Percentiles rank a stretch among this genome's conserved stretches.
Evolutionary conservation across 2,113 vertebrate species (phyloP).

Genomic region (Neodon shergylaensis): DNA sequence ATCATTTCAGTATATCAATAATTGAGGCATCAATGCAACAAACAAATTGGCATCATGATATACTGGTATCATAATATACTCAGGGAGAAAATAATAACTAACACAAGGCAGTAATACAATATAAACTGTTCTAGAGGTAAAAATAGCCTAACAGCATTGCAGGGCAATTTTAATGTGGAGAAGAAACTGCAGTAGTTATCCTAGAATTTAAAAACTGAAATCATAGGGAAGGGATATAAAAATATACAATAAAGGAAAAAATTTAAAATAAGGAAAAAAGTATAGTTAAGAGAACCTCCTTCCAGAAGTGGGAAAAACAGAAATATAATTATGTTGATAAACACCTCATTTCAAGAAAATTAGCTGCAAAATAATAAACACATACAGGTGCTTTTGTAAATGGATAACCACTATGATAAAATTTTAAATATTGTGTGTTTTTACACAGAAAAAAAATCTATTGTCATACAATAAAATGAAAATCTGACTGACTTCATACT

Average conservation of each 20-base stretch:
- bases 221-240: neutral
- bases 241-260: neutral
- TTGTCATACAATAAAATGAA: conserved; percentile 10
- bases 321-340: neutral
- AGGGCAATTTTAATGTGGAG: neutral
- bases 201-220: conserved; percentile 37
- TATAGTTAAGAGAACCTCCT: neutral
- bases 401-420: neutral
- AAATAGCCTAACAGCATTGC: neutral
- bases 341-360: conserved; percentile 24
- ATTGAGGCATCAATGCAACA: neutral
- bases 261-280: neutral
- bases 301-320: neutral
- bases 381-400: neutral
- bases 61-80: neutral
- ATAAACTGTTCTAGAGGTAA: neutral
- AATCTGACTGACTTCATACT: neutral
- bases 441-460: neutral
- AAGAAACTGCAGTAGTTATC: neutral
- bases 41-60: neutral
- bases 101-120: neutral
- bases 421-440: neutral
- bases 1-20: neutral
- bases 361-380: neutral
- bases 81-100: neutral